These are phyloP conservation scores for Coregonus clupeaformis DNA, from an alignment of 2,113 vertebrate species.

Conservation along the genomic window DNA sequence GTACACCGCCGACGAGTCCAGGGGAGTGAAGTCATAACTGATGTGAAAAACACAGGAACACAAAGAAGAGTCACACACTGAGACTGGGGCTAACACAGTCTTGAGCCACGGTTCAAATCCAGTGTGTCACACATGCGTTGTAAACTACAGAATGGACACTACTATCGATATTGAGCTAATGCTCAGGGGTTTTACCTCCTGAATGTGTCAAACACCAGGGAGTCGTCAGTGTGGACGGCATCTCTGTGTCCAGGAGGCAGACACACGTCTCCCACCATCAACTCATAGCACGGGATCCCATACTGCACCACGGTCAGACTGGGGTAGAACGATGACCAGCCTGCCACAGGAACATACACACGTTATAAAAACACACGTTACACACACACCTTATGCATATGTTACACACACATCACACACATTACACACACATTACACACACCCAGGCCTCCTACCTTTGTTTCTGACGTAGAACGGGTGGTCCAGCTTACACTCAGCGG, in stretches of 20 bases:
- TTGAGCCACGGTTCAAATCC: no score
- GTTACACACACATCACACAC: neutral
- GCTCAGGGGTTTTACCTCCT: constrained; percentile 76
- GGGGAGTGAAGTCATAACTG: constrained; percentile 88
- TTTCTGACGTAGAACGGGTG: constrained; percentile 97
- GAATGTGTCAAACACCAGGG: constrained; percentile 93
- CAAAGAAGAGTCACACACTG: neutral
- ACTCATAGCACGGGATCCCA: constrained; percentile 89
- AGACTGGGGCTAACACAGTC: neutral
- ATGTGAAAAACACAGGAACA: neutral
- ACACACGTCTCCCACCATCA: constrained; percentile 87
- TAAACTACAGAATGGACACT: no score
- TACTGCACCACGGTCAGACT: constrained; percentile 91
- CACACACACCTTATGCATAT: neutral
- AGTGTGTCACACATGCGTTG: no score
- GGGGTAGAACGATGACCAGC: constrained; percentile 91
- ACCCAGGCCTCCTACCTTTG: constrained; percentile 80
- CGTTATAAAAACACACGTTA: neutral
- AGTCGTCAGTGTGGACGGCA: constrained; percentile 91
- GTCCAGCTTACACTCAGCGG: constrained; percentile 87
- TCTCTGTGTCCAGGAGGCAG: constrained; percentile 91
- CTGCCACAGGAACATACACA: constrained; percentile 52
- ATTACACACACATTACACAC: neutral
- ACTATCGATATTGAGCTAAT: neutral
- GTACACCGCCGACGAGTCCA: constrained; percentile 90